Evolutionary conservation across 2,888 invertebrate species (phyloP).

Genomic region (Clostera curtula): DNA sequence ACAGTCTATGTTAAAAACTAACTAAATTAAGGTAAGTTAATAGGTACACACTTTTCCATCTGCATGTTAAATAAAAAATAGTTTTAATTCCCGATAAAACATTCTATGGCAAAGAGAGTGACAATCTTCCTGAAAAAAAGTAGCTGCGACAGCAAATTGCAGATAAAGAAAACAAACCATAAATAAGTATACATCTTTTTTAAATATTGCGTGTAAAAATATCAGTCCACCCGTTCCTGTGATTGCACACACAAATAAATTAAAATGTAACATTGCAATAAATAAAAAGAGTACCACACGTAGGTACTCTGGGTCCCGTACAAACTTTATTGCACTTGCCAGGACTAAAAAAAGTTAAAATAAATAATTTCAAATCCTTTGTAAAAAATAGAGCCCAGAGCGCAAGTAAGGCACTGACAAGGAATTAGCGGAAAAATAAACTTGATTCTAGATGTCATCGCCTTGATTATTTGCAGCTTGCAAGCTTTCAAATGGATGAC

Average conservation of each 20-base stretch:
- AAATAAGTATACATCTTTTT: slow-evolving; percentile 33
- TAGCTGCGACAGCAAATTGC: slow-evolving; percentile 38
- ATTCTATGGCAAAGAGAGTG: slow-evolving; percentile 37
- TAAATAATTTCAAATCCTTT: too few relatives aligned
- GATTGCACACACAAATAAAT: slow-evolving; percentile 50
- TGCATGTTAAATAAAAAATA: slow-evolving; percentile 51
- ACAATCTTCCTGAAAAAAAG: slow-evolving; percentile 35
- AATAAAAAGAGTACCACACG: slow-evolving; percentile 47
- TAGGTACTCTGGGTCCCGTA: slow-evolving; percentile 26
- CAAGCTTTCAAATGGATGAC: too few relatives aligned
- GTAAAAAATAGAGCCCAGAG: too few relatives aligned
- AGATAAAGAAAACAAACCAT: slow-evolving; percentile 29
- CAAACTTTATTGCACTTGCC: slow-evolving; percentile 26
- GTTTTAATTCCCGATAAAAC: slow-evolving; percentile 21
- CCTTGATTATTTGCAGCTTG: too few relatives aligned
- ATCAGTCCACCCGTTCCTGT: slow-evolving; percentile 65
- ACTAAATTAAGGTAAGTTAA: slow-evolving; percentile 74
- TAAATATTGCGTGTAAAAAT: slow-evolving; percentile 49
- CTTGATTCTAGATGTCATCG: too few relatives aligned
- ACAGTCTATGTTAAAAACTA: slow-evolving; percentile 76
- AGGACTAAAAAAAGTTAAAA: slow-evolving; percentile 30
- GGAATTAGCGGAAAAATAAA: too few relatives aligned
- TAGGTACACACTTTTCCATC: slow-evolving; percentile 69
- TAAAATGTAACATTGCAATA: slow-evolving; percentile 34
- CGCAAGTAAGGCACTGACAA: too few relatives aligned